Evolutionary conservation across 2,797 vertebrate species (phyloP), one percentile per base, ranked within the genome.

Genomic region (Thripadectes ignobilis): DNA sequence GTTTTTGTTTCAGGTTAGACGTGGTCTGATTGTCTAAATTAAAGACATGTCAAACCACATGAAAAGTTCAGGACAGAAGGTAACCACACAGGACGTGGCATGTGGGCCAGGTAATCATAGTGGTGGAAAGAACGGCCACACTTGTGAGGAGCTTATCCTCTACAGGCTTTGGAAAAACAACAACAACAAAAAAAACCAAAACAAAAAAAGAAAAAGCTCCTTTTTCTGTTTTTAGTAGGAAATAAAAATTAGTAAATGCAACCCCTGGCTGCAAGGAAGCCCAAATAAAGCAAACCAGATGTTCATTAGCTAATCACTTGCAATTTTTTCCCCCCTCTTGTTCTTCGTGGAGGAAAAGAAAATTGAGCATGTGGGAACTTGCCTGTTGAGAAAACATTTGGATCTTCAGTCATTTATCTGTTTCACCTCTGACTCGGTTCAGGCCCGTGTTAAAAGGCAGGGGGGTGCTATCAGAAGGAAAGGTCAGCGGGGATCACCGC

Each of bases 1-100:
- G 83, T 87, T 95, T 96, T 95, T 93, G 91, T 97, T 97, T 91
- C 94, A 96, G 96, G 95, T 96, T 96, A 95, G 95, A 89, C 7
- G 73, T 93, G 92, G 94, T 84, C 94, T 89, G 93, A 96, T 96
- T 94, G 93, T 93, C 95, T 96, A 97, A 97, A 97, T 97, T 96
- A 97, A 96, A 97, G 96, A 73, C 96, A 97, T 79, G 95, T 97
- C 96, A 97, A 97, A 96, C 96, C 96, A 97, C 96, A 96, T 97
- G 96, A 97, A 96, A 96, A 92, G 95, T 88, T 63, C 66, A 61
- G 95, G 96, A 89, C 80, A 79, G 94, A 91, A 96, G 93, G 96
- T 94, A 97, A 96, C 96, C 94, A 96, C 96, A 97, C 96, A 97
- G 96, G 96, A 97, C 85, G 94, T 96, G 93, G 94, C 93, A 95